Percentiles rank a stretch among this genome's conserved stretches.
phyloP scores from a whole-genome alignment of 53 echinoderm and acorn worm species.

The Stichopus horrens region DNA sequence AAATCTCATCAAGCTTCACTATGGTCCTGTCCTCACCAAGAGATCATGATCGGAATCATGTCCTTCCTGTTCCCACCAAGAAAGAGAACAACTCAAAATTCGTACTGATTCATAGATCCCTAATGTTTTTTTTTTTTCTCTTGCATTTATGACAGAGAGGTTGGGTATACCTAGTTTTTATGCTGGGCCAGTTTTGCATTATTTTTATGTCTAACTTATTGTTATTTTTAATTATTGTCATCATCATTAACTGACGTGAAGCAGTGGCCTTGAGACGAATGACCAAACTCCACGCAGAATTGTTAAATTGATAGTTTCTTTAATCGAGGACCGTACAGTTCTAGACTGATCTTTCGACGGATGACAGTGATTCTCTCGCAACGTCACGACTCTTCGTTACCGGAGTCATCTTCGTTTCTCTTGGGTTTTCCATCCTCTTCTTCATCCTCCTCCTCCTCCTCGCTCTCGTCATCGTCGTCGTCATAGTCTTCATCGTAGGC shows the following conservation, averaged over 20 bases:
- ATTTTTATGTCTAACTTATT: background rate
- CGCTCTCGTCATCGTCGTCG: conserved; percentile 78
- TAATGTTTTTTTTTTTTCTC: background rate
- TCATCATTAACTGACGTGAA: background rate
- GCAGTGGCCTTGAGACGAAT: background rate
- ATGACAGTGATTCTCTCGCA: background rate
- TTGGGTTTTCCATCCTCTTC: conserved; percentile 73
- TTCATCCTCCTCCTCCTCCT: conserved; percentile 69
- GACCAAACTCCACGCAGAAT: background rate
- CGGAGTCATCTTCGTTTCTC: conserved; percentile 91
- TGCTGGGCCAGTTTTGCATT: background rate
- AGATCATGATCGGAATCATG: too few relatives aligned
- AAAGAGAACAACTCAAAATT: too few relatives aligned
- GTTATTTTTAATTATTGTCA: background rate
- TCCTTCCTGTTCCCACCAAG: too few relatives aligned
- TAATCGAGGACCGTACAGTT: conserved; percentile 8
- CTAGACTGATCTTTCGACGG: background rate
- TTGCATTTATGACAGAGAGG: background rate
- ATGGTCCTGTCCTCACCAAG: too few relatives aligned
- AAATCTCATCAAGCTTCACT: too few relatives aligned
- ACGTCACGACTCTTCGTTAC: conserved; percentile 97
- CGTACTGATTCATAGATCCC: background rate
- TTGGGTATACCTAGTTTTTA: background rate
- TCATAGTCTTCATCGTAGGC: conserved; percentile 82
- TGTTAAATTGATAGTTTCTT: background rate